Base-by-base conservation (phyloP, 2,797 vertebrate genomes). In the Cirrhinus mrigala region DNA sequence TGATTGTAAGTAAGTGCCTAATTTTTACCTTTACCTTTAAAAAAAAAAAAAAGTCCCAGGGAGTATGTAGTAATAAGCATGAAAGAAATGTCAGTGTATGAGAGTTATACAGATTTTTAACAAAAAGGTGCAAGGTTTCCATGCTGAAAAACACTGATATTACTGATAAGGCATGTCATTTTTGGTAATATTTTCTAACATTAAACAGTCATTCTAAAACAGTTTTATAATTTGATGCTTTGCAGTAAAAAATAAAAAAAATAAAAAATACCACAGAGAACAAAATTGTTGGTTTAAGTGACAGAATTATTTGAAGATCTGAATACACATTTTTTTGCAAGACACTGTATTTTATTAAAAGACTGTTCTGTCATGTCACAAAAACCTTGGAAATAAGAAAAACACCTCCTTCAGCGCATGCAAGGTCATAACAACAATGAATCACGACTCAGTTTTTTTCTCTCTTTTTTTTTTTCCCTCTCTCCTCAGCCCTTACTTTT, bases 401-500 rank as follows among this genome's bases (percentile, higher is more conserved):
- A 81, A 82, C 14, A 73, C 15, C 64, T 74, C 69, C 40, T 69
- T 82, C 54, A 62, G 73, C 83, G 56, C 40, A 70, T 50, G 33
- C 70, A 81, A 81, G 82, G 86, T 79, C 78, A 62, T 70, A 64
- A 60, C 79, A 70, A 80, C 64, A 87, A 81, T 84, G 48, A 81
- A 77, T 76, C 77, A 68, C 7, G 56, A 84, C 69, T 79, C 27
- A 8, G 14, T 69, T 58, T 54, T 66, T 24, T 82, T 50, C 66
- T 44, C 75, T 44, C 29, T 66, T 24, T 81, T 37, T 85, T 16
- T 44, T 50, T 29, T 44, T 6, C 8, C 8, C 40, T 44, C 40
- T 7, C 44, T 46, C 8, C 8, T 3, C 40, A 50, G 22, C 11
- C 33, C 20, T 44, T 78, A 37, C 33, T 33, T 40, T 24, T 60